Base-by-base conservation (phyloP, 2,113 vertebrate species). In the Lepidothrix coronata region DNA sequence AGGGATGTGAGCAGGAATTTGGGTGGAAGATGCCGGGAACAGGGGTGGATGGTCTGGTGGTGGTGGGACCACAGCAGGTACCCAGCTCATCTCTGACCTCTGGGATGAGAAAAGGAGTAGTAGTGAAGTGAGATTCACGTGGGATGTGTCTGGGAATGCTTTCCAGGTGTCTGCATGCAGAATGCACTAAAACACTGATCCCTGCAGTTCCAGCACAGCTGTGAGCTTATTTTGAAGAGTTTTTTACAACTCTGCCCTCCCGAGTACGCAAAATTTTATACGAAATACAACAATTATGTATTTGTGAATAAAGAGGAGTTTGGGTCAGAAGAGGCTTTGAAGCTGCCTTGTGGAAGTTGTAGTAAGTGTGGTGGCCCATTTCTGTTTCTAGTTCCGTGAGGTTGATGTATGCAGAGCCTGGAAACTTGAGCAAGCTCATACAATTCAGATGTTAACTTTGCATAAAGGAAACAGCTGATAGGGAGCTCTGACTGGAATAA, bases 81-180 rank as follows among this genome's bases (percentile, higher is more conserved):
- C 22, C 62, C 6, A 25, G 0, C 61, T 59, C 8, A 1, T 9
- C 23, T 7, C 9, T 14, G 39, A 14, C 9, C 35, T 3, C 2
- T 1, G 8, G 3, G 28, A 14, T 1, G 16, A 20, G 67, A 28
- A 46, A 4, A 51, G 48, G 4, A 39, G 3, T 27, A 0, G 37
- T 1, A 16, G 7, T 8, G 15, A 15, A 27, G 12, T 0, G 78
- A 43, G 28, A 3, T 5, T 9, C 52, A 1, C 15, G 8, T 1
- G 13, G 61, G 52, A 6, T 12, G 54, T 39, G 28, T 9, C 30
- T 2, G 14, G 20, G 10, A 39, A 3, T 7, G 13, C 8, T 84
- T 31, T 20, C 48, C 61, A 35, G 62, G 41, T 17, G 73, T 59
- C 62, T 8, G 1, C 12, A 1, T 11, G 39, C 39, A 49, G 37